Evolutionary conservation across 1,140 invertebrate species (phyloP).

Genomic region (Macrosteles quadrilineatus): DNA sequence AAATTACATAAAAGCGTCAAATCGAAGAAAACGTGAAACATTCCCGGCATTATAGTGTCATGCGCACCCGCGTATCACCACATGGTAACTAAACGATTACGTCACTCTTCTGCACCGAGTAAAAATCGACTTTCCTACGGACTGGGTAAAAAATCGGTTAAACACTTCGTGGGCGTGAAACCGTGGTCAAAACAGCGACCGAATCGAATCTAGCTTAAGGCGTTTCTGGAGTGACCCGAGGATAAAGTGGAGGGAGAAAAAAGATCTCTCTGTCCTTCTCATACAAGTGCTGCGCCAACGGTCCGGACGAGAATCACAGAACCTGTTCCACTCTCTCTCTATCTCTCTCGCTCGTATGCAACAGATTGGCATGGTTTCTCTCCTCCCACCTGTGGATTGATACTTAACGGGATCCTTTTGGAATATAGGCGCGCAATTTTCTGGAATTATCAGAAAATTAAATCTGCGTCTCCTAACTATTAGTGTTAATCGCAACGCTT

Average conservation of each 20-base stretch:
- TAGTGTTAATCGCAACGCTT: background rate
- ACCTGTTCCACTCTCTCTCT: constrained; percentile 22
- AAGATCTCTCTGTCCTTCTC: constrained; percentile 14
- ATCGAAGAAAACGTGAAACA: too few species aligned
- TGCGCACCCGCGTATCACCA: too few species aligned
- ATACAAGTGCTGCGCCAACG: constrained; percentile 26
- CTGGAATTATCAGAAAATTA: constrained; percentile 25
- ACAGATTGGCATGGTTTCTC: constrained; percentile 16
- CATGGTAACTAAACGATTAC: too few species aligned
- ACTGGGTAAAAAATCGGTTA: too few species aligned
- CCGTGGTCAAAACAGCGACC: constrained; percentile 16
- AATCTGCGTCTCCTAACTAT: constrained; percentile 6
- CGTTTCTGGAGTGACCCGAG: constrained; percentile 27
- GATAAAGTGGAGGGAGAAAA: constrained; percentile 2
- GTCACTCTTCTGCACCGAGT: too few species aligned
- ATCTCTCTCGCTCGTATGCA: background rate
- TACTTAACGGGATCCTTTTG: constrained; percentile 21
- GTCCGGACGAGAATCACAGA: constrained; percentile 10
- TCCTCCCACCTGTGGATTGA: background rate
- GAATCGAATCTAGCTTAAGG: constrained; percentile 26
- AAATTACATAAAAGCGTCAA: too few species aligned
- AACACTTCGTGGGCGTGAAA: background rate
- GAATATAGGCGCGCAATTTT: constrained; percentile 8
- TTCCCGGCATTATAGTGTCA: too few species aligned
- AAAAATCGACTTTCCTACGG: too few species aligned